Percentiles rank a stretch among this genome's conserved stretches.
Evolutionary conservation across 1,140 invertebrate genomes (phyloP).

Genomic region (Marisa cornuarietis): DNA sequence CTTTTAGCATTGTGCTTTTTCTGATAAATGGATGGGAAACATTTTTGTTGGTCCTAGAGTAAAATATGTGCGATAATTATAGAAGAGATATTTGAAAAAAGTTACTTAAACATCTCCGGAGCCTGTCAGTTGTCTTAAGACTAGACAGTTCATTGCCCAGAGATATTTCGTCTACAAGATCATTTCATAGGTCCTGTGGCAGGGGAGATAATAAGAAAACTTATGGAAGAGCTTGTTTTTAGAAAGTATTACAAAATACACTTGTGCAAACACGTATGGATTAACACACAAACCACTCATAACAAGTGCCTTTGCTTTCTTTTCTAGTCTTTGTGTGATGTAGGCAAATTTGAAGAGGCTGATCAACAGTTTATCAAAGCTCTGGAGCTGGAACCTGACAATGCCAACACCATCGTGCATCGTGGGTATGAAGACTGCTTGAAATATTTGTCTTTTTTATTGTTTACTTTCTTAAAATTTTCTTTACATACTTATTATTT

Average conservation of each 20-base stretch:
- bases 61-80: too few species aligned
- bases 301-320: background rate
- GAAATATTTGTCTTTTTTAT: background rate
- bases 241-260: background rate
- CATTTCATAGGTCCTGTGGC: too few species aligned
- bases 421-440: slow-evolving; percentile 70
- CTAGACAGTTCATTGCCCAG: too few species aligned
- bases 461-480: background rate
- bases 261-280: background rate
- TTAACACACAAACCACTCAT: background rate
- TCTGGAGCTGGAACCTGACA: slow-evolving; percentile 82
- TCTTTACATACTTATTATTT: background rate
- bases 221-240: too few species aligned
- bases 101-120: too few species aligned
- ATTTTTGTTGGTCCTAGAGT: too few species aligned
- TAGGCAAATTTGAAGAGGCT: slow-evolving; percentile 82
- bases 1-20: too few species aligned
- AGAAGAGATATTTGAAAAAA: too few species aligned
- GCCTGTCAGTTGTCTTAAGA: too few species aligned
- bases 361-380: slow-evolving; percentile 85
- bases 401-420: slow-evolving; percentile 88
- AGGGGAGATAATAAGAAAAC: too few species aligned
- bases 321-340: slow-evolving; percentile 78
- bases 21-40: too few species aligned
- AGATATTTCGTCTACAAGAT: too few species aligned